Percentiles rank a stretch among this genome's conserved stretches.
These are phyloP conservation scores for Danaus chrysippus DNA, from an alignment of 2,888 invertebrate genomes.

Conservation along the genomic window DNA sequence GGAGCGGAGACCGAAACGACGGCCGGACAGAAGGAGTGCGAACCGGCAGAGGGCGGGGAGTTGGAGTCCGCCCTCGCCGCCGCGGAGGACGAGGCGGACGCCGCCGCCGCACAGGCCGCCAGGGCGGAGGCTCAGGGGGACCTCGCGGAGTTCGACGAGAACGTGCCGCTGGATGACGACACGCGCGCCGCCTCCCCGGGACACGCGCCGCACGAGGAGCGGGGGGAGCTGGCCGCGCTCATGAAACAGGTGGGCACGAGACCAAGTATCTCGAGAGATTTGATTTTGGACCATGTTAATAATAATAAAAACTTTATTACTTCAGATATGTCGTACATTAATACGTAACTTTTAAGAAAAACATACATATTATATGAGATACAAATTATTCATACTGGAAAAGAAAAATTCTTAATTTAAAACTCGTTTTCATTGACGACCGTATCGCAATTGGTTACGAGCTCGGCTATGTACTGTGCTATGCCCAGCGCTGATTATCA, in stretches of 20 bases:
- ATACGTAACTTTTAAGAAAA: too few relatives aligned
- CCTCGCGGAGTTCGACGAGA: slow-evolving; percentile 97
- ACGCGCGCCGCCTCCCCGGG: slow-evolving; percentile 70
- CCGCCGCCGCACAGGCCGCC: slow-evolving; percentile 92
- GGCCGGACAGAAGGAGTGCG: slow-evolving; percentile 37
- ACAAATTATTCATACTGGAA: too few relatives aligned
- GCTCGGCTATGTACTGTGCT: too few relatives aligned
- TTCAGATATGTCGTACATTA: too few relatives aligned
- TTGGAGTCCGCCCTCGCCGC: slow-evolving; percentile 92
- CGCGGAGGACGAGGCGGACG: slow-evolving; percentile 97
- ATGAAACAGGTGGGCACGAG: slow-evolving; percentile 34
- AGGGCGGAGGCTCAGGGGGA: slow-evolving; percentile 94
- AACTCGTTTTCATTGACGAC: too few relatives aligned
- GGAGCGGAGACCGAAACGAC: slow-evolving; percentile 82
- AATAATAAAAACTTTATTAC: too few relatives aligned
- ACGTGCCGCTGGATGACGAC: slow-evolving; percentile 90
- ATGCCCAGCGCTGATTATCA: too few relatives aligned
- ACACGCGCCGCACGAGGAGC: slow-evolving; percentile 23
- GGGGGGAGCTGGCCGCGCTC: slow-evolving; percentile 32
- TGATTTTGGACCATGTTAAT: too few relatives aligned
- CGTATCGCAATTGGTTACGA: too few relatives aligned
- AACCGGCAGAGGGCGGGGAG: slow-evolving; percentile 67
- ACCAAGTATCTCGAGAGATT: too few relatives aligned
- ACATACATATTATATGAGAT: too few relatives aligned
- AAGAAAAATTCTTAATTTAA: too few relatives aligned